phyloP scores from a whole-genome alignment of 2,888 invertebrate species.

The Lepas anatifera region DNA sequence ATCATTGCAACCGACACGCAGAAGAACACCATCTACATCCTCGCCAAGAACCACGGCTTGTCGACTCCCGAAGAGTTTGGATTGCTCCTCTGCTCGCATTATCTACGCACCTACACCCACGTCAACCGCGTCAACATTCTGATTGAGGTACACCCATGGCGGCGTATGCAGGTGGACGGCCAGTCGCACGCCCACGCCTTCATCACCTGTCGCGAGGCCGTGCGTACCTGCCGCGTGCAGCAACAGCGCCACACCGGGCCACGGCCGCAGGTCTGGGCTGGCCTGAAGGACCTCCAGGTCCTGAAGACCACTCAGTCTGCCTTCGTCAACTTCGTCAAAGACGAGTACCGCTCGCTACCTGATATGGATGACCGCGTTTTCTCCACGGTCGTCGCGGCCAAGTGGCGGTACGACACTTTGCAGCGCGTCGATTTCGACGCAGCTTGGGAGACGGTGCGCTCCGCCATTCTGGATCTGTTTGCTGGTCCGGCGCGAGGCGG shows the following conservation, averaged over 20 bases:
- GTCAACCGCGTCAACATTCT: conserved; percentile 54
- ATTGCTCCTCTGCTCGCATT: conserved; percentile 57
- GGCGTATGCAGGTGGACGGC: conserved; percentile 45
- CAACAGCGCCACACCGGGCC: conserved; percentile 18
- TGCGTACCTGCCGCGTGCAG: conserved; percentile 55
- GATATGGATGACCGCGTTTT: conserved; percentile 64
- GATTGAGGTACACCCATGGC: conserved; percentile 65
- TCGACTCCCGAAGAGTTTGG: conserved; percentile 65
- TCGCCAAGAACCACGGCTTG: conserved; percentile 65
- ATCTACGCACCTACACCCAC: conserved; percentile 60
- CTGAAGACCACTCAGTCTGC: conserved; percentile 70
- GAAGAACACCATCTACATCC: conserved; percentile 65
- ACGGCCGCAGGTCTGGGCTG: conserved; percentile 16
- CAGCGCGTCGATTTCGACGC: conserved; percentile 53
- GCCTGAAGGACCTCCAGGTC: conserved; percentile 42
- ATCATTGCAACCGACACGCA: conserved; percentile 72
- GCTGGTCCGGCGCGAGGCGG: conserved; percentile 60
- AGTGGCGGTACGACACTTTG: conserved; percentile 57
- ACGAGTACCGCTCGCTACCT: conserved; percentile 60
- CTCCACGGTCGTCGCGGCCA: conserved; percentile 60
- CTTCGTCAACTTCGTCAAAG: conserved; percentile 63
- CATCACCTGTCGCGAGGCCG: conserved; percentile 52
- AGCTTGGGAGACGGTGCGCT: conserved; percentile 54
- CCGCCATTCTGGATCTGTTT: conserved; percentile 58
- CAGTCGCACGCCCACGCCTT: conserved; percentile 62